phyloP scores from a whole-genome alignment of 2,888 invertebrate species.

The Caenorhabditis auriculariae region DNA sequence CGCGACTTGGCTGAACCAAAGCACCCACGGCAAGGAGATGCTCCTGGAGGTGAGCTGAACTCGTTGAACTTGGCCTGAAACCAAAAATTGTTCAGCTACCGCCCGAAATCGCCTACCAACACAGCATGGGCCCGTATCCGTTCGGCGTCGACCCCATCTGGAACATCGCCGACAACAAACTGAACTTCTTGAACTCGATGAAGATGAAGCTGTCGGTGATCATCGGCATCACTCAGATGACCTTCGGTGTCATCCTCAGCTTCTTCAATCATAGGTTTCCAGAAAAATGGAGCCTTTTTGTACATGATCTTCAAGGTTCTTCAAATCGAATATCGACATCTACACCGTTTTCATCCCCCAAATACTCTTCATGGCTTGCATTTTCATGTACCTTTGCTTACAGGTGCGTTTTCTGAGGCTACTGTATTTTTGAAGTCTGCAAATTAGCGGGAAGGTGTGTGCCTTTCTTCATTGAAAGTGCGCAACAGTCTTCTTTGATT shows the following conservation, averaged over 20 bases:
- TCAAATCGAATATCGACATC: constrained; percentile 75
- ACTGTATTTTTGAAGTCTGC: too few relatives aligned
- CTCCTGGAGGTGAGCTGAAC: constrained; percentile 35
- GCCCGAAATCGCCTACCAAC: constrained; percentile 46
- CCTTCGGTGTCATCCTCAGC: constrained; percentile 61
- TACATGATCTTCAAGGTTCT: constrained; percentile 63
- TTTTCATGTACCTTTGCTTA: constrained; percentile 92
- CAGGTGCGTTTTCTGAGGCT: too few relatives aligned
- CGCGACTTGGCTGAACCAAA: constrained; percentile 9
- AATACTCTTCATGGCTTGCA: constrained; percentile 81
- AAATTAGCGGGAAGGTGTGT: too few relatives aligned
- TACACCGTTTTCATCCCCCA: constrained; percentile 93
- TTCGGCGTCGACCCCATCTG: constrained; percentile 67
- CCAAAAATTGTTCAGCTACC: constrained; percentile 6
- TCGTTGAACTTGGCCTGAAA: too few relatives aligned
- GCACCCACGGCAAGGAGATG: constrained; percentile 36
- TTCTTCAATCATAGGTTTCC: constrained; percentile 52
- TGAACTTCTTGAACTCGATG: constrained; percentile 64
- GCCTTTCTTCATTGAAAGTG: too few relatives aligned
- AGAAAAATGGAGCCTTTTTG: neutral
- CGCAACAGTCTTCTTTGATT: too few relatives aligned
- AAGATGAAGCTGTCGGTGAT: constrained; percentile 64
- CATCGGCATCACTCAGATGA: constrained; percentile 60
- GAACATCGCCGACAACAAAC: constrained; percentile 62
- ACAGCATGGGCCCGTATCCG: constrained; percentile 63